Evolutionary conservation across 2,888 invertebrate genomes (phyloP).

Genomic region (Hypomecis punctinalis): DNA sequence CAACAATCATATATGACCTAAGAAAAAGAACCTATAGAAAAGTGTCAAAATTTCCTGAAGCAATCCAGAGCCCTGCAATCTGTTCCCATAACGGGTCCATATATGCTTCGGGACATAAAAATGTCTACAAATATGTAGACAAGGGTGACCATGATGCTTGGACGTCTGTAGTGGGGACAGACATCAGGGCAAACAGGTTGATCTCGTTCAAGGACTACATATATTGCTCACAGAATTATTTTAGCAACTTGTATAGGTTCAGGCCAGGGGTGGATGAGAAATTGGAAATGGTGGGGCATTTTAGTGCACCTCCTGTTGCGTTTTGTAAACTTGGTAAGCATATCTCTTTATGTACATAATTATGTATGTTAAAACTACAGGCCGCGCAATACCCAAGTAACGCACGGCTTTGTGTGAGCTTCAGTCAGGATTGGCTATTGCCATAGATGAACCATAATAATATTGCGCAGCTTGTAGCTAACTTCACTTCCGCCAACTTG

Average conservation of each 20-base stretch:
- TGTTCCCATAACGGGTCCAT: conserved; percentile 63
- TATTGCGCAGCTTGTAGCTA: too few species aligned
- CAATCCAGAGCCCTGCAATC: conserved; percentile 70
- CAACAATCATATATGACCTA: conserved; percentile 66
- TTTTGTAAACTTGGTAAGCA: conserved; percentile 69
- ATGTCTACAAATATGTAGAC: conserved; percentile 66
- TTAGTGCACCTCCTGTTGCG: conserved; percentile 61
- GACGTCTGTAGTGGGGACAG: conserved; percentile 53
- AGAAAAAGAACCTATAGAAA: conserved; percentile 60
- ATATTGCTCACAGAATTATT: conserved; percentile 71
- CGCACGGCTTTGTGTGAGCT: too few species aligned
- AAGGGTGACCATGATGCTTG: conserved; percentile 55
- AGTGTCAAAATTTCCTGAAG: conserved; percentile 66
- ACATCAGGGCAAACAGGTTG: conserved; percentile 61
- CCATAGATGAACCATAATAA: too few species aligned
- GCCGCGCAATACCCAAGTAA: too few species aligned
- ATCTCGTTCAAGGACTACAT: conserved; percentile 66
- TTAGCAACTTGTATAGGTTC: conserved; percentile 65
- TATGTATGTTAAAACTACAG: too few species aligned
- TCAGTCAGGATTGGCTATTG: too few species aligned
- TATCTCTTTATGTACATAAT: conserved; percentile 3
- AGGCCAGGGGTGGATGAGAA: conserved; percentile 56
- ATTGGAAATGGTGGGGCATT: conserved; percentile 57
- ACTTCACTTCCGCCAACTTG: too few species aligned
- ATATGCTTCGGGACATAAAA: conserved; percentile 65